A percentile compares a stretch with the other conserved stretches of the same genome.
These are phyloP conservation scores for Dipodomys merriami DNA, from an alignment of 2,113 vertebrate species.

Conservation along the genomic window DNA sequence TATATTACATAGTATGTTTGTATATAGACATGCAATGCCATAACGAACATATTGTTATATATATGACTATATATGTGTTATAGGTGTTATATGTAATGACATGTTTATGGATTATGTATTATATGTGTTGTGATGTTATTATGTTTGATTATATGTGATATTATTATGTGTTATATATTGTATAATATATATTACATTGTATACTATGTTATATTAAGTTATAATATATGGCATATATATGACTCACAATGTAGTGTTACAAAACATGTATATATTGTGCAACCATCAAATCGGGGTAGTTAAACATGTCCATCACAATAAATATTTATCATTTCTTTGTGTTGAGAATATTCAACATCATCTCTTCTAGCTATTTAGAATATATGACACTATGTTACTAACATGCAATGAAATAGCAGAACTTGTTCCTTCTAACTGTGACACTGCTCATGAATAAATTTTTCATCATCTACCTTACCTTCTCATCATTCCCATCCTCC, in stretches of 20 bases:
- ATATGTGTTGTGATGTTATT: no score
- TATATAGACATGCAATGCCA: no score
- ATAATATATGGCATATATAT: background rate
- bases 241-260: background rate
- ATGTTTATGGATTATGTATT: no score
- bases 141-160: no score
- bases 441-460: background rate
- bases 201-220: no score
- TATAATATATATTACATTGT: no score
- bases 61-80: no score
- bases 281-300: background rate
- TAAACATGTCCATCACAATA: background rate
- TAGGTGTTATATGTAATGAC: no score
- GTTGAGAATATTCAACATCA: background rate
- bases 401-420: background rate
- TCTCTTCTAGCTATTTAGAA: background rate
- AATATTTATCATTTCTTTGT: background rate
- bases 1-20: no score
- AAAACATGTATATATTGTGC: background rate
- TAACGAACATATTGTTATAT: no score
- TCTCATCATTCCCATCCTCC: background rate
- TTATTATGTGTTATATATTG: no score
- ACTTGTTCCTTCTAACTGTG: background rate
- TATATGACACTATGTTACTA: background rate
- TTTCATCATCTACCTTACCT: background rate